A percentile compares a stretch with the other conserved stretches of the same genome.
These are phyloP conservation scores for Paradisaea rubra DNA, from an alignment of 2,113 vertebrate genomes.

Conservation along the genomic window DNA sequence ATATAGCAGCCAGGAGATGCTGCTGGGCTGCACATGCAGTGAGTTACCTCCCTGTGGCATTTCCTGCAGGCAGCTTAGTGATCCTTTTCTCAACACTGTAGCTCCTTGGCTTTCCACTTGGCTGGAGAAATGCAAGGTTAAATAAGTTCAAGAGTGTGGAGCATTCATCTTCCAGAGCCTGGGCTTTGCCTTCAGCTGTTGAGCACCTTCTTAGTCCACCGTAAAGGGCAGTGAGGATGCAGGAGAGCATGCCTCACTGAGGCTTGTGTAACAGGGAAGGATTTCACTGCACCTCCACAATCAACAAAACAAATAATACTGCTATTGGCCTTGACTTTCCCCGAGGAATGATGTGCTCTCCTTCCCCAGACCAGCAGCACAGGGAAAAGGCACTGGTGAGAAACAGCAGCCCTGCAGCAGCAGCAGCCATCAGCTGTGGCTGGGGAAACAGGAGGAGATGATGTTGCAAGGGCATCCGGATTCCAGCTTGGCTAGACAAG, in stretches of 20 bases:
- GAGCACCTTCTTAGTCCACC: background rate
- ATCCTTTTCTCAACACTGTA: background rate
- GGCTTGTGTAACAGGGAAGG: background rate
- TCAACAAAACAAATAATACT: background rate
- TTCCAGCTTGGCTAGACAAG: background rate
- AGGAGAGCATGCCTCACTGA: background rate
- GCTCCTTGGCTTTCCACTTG: background rate
- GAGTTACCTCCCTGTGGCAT: background rate
- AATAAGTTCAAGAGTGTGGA: background rate
- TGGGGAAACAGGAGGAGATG: background rate
- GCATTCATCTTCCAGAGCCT: background rate
- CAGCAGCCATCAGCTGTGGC: background rate
- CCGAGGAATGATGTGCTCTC: background rate
- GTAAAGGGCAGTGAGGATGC: background rate
- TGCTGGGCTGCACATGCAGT: background rate
- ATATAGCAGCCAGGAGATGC: background rate
- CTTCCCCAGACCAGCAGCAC: background rate
- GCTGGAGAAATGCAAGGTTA: background rate
- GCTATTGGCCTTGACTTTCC: background rate
- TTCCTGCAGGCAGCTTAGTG: background rate
- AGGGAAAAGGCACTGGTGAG: background rate
- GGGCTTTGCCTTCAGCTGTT: background rate
- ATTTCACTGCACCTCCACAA: background rate
- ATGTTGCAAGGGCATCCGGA: constrained; percentile 16
- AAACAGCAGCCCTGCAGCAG: background rate